These are phyloP conservation scores for Aplodontia rufa DNA, from an alignment of 2,113 vertebrate species.

Conservation along the genomic window DNA sequence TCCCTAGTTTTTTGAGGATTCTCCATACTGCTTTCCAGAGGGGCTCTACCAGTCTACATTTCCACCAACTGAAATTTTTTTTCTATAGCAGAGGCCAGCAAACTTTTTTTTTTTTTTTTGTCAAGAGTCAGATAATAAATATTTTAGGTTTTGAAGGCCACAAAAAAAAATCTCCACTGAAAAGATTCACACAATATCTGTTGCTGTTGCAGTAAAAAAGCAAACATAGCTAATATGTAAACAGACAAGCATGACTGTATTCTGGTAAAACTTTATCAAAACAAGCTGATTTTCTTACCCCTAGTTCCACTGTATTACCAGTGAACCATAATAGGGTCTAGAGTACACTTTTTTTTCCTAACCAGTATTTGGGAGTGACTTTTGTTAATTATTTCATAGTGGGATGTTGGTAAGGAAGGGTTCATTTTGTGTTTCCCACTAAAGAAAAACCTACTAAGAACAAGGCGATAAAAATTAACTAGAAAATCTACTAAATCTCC, in stretches of 20 bases:
- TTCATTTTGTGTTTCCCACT: background rate
- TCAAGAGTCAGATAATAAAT: background rate
- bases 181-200: background rate
- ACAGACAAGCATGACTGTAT: background rate
- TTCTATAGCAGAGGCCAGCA: background rate
- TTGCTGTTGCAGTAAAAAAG: background rate
- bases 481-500: background rate
- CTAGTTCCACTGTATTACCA: background rate
- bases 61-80: too few species aligned
- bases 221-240: background rate
- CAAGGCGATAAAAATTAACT: background rate
- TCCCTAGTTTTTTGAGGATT: too few species aligned
- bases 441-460: background rate
- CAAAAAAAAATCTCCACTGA: background rate
- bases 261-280: background rate
- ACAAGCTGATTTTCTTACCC: background rate
- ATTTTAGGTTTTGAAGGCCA: background rate
- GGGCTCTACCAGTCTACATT: too few species aligned
- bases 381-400: background rate
- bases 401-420: background rate
- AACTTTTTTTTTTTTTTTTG: slow-evolving; percentile 16
- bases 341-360: background rate
- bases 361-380: background rate
- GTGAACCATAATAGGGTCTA: background rate
- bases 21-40: too few species aligned